Conservation (phyloP, 2,113 vertebrate genomes). For the Casuarius casuarius region DNA sequence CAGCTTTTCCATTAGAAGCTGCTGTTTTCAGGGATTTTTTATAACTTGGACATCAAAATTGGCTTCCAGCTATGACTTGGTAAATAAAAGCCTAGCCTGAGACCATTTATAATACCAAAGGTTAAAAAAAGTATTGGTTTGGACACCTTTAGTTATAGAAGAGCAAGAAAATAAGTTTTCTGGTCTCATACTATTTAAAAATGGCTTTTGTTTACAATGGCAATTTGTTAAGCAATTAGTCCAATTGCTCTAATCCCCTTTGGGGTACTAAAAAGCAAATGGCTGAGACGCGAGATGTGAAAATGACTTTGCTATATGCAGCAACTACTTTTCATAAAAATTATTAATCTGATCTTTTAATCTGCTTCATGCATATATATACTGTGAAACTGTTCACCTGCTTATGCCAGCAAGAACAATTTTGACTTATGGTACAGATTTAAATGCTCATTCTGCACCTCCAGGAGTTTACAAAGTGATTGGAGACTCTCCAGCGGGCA, state of each 20-base stretch:
- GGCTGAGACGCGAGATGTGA: constrained; percentile 2
- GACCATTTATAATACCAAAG: constrained; percentile 25
- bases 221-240: constrained; percentile 49
- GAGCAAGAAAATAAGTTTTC: constrained; percentile 9
- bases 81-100: constrained; percentile 63
- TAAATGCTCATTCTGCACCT: neutral
- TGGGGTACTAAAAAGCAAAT: neutral
- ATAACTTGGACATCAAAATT: constrained; percentile 69
- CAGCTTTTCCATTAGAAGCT: constrained; percentile 75
- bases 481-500: constrained; percentile 15
- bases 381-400: constrained; percentile 24
- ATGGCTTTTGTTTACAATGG: constrained; percentile 48
- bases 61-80: constrained; percentile 51
- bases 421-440: neutral
- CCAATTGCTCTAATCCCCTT: constrained; percentile 11
- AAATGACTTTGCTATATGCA: constrained; percentile 45
- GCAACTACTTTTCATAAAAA: constrained; percentile 27
- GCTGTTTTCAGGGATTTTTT: constrained; percentile 62
- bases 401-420: neutral
- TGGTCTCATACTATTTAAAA: neutral
- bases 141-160: constrained; percentile 1
- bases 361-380: neutral
- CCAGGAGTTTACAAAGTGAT: neutral
- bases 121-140: neutral
- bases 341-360: constrained; percentile 53